Percentiles rank a stretch among this genome's conserved stretches.
Conservation (phyloP, 2,797 vertebrate genomes). For the Nyctibius grandis region DNA sequence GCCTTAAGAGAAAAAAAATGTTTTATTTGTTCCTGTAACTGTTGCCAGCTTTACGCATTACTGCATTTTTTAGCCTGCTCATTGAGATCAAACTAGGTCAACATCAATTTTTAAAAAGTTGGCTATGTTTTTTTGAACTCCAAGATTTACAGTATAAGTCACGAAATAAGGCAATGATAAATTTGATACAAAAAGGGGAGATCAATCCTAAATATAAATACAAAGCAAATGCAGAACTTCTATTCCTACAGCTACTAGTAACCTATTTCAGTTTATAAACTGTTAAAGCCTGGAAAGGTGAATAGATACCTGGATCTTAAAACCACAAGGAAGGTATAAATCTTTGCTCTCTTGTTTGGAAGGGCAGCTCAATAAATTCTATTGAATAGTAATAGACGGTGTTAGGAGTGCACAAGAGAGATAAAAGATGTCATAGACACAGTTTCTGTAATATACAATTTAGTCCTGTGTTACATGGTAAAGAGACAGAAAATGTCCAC, state of each 20-base stretch:
- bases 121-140: neutral
- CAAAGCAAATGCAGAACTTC: neutral
- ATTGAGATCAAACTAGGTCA: neutral
- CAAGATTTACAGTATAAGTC: neutral
- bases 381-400: neutral
- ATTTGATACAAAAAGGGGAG: neutral
- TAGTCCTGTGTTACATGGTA: neutral
- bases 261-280: neutral
- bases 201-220: neutral
- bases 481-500: neutral
- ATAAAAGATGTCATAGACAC: neutral
- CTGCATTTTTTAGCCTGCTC: neutral
- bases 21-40: neutral
- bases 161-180: neutral
- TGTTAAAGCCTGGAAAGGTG: neutral
- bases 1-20: neutral
- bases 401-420: neutral
- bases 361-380: neutral
- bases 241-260: neutral
- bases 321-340: neutral
- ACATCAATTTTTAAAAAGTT: neutral
- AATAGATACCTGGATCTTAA: neutral
- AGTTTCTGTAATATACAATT: neutral
- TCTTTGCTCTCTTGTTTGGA: neutral
- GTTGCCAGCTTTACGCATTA: neutral